Percentiles rank a stretch among this genome's conserved stretches.
Evolutionary conservation across 2,797 vertebrate species (phyloP).

Genomic region (Erithacus rubecula): DNA sequence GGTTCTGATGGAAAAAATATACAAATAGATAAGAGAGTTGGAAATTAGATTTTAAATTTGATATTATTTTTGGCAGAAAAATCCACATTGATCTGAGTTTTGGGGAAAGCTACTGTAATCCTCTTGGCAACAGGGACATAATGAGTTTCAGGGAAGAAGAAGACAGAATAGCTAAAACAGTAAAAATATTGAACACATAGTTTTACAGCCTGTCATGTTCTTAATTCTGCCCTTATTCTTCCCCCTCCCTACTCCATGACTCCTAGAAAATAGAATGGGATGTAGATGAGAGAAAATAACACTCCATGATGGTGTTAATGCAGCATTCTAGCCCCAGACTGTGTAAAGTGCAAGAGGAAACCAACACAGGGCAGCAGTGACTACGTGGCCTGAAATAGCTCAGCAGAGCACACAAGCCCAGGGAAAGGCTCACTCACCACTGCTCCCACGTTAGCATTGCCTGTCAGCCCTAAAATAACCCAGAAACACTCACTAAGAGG

Average conservation of each 20-base stretch:
- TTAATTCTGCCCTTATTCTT: background rate
- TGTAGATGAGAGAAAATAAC: background rate
- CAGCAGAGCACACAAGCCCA: background rate
- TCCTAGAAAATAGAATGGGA: background rate
- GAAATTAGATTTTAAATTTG: background rate
- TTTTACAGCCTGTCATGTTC: background rate
- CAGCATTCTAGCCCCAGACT: background rate
- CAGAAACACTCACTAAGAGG: background rate
- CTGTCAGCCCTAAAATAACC: background rate
- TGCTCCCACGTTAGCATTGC: background rate
- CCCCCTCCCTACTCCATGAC: background rate
- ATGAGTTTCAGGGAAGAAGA: background rate
- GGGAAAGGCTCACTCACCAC: background rate
- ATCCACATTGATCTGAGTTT: background rate
- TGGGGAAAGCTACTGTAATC: background rate
- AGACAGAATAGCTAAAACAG: background rate
- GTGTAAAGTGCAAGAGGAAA: background rate
- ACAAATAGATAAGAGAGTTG: background rate
- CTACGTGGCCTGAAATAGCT: background rate
- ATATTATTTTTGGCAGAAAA: conserved; percentile 16
- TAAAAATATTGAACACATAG: background rate
- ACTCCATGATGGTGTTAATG: background rate
- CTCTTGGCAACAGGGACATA: background rate
- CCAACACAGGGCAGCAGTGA: background rate
- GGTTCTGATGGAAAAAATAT: background rate